Percentiles rank a stretch among this genome's conserved stretches.
Evolutionary conservation across 1,140 invertebrate species (phyloP).

Genomic region (Drosophila dunni): DNA sequence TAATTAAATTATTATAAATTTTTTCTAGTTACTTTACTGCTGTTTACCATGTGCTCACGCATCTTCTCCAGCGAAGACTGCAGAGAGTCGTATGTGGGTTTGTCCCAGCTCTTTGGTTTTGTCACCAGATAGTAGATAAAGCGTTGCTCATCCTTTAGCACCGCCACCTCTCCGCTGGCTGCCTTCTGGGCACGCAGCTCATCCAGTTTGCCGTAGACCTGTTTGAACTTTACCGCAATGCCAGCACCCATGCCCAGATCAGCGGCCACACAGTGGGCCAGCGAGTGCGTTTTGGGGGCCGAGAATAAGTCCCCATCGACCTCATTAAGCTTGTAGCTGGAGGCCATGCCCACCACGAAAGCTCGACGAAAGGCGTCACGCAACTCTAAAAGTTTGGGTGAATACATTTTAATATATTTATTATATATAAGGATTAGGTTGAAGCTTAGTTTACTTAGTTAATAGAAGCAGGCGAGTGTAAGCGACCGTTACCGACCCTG

Average conservation of each 20-base stretch:
- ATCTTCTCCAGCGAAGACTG: slow-evolving; percentile 84
- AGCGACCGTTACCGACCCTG: too few species aligned
- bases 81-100: slow-evolving; percentile 85
- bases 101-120: slow-evolving; percentile 84
- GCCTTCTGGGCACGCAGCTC: slow-evolving; percentile 72
- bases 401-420: slow-evolving; percentile 42
- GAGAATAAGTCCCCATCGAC: slow-evolving; percentile 87
- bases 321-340: slow-evolving; percentile 65
- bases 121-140: slow-evolving; percentile 87
- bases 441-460: slow-evolving; percentile 7
- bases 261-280: slow-evolving; percentile 88
- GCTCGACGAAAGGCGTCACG: slow-evolving; percentile 57
- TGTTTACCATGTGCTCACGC: slow-evolving; percentile 84
- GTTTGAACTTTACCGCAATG: slow-evolving; percentile 86
- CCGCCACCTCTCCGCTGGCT: slow-evolving; percentile 86
- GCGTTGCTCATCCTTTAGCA: slow-evolving; percentile 85
- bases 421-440: not conserved
- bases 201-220: slow-evolving; percentile 83
- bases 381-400: slow-evolving; percentile 68
- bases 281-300: slow-evolving; percentile 84
- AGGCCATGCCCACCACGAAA: slow-evolving; percentile 61
- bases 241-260: slow-evolving; percentile 88
- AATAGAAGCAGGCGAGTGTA: too few species aligned
- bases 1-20: not conserved
- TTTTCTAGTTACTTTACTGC: not conserved